Conservation (phyloP, 2,113 vertebrate species). For the Thymallus thymallus region DNA sequence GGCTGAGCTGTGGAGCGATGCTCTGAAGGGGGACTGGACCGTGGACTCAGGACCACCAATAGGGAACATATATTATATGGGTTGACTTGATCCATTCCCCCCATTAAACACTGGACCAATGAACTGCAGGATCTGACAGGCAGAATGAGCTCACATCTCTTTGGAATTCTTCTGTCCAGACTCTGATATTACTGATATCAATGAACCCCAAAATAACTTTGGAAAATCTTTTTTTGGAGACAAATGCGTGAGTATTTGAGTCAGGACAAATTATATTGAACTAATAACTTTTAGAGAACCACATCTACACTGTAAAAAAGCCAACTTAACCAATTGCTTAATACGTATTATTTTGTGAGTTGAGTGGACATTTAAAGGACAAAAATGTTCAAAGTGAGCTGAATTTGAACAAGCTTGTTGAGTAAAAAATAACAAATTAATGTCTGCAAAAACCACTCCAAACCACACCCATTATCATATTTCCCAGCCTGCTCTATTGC, state of each 20-base stretch:
- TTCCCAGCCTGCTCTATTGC: no score
- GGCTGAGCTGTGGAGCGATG: conserved; percentile 13
- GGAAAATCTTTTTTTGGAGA: neutral
- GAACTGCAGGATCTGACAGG: conserved; percentile 17
- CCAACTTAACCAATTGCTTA: no score
- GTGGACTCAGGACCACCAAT: neutral
- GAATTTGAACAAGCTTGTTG: no score
- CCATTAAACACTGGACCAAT: conserved; percentile 22
- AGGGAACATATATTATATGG: conserved; percentile 23
- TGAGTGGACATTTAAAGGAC: no score
- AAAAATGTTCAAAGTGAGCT: no score
- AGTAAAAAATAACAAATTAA: no score
- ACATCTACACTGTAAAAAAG: no score
- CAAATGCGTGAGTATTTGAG: no score
- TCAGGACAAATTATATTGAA: neutral
- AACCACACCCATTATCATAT: no score
- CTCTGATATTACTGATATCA: conserved; percentile 48
- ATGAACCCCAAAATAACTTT: conserved; percentile 33
- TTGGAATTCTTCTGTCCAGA: conserved; percentile 37
- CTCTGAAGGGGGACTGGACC: conserved; percentile 3
- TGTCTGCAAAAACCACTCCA: no score
- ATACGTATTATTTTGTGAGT: no score
- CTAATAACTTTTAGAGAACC: neutral
- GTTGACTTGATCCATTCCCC: conserved; percentile 16
- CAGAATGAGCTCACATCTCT: conserved; percentile 43